Conservation (phyloP, 2,797 vertebrate genomes). For the Mormyrops attenuatus region DNA sequence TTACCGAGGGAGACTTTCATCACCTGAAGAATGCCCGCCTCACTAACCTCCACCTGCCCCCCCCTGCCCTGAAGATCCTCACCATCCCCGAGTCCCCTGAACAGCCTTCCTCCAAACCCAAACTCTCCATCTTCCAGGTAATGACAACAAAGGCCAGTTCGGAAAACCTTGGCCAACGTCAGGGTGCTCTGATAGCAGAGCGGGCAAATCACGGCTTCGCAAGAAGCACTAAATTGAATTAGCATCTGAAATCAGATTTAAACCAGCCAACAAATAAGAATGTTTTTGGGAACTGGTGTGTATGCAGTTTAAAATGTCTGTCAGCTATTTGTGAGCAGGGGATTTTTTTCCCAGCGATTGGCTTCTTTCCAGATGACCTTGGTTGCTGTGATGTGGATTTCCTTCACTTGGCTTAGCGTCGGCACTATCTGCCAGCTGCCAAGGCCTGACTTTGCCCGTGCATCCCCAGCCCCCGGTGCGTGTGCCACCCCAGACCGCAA, state of each 20-base stretch:
- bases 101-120: constrained; percentile 61
- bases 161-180: neutral
- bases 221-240: neutral
- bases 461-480: constrained; percentile 57
- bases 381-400: neutral
- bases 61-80: constrained; percentile 78
- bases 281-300: neutral
- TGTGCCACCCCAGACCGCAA: constrained; percentile 55
- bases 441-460: neutral
- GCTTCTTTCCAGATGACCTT: neutral
- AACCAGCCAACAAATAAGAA: neutral
- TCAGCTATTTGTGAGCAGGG: neutral
- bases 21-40: constrained; percentile 92
- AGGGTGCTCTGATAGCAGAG: neutral
- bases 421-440: neutral
- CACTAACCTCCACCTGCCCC: constrained; percentile 77
- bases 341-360: neutral
- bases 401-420: neutral
- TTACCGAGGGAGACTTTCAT: constrained; percentile 95
- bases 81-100: constrained; percentile 89
- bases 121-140: constrained; percentile 85
- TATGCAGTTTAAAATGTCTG: neutral
- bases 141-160: neutral
- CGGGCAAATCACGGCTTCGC: neutral
- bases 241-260: neutral